phyloP scores from a whole-genome alignment of 2,797 vertebrate species.

The Smutsia gigantea region DNA sequence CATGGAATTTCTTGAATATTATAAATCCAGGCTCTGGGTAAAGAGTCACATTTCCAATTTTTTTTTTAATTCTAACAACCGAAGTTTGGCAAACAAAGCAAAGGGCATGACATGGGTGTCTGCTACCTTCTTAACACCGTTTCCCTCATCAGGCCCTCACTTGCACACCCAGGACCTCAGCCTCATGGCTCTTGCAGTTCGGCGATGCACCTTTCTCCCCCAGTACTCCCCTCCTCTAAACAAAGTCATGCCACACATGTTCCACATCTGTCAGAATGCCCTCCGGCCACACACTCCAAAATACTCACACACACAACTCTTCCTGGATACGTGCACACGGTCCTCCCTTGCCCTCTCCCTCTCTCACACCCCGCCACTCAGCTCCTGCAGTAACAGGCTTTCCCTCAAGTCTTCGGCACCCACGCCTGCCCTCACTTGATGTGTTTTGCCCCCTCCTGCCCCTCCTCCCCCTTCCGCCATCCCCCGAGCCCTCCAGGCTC shows the following conservation, averaged over 20 bases:
- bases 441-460: not conserved
- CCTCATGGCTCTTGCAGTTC: not conserved
- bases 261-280: constrained; percentile 65
- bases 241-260: constrained; percentile 33
- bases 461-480: not conserved
- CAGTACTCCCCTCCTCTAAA: not conserved
- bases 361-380: not conserved
- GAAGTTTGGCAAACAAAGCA: not conserved
- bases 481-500: not conserved
- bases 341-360: not conserved
- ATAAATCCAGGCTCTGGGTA: not conserved
- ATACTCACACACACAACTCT: not conserved
- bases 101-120: not conserved
- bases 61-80: not conserved
- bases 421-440: not conserved
- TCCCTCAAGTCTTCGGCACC: not conserved
- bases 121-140: not conserved
- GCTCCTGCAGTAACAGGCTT: not conserved
- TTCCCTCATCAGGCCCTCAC: not conserved
- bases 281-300: constrained; percentile 35
- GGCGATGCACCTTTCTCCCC: not conserved
- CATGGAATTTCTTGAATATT: not conserved
- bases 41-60: not conserved
- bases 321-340: not conserved
- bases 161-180: not conserved